phyloP scores from a whole-genome alignment of 2,113 vertebrate genomes.

The Lethenteron reissneri region DNA sequence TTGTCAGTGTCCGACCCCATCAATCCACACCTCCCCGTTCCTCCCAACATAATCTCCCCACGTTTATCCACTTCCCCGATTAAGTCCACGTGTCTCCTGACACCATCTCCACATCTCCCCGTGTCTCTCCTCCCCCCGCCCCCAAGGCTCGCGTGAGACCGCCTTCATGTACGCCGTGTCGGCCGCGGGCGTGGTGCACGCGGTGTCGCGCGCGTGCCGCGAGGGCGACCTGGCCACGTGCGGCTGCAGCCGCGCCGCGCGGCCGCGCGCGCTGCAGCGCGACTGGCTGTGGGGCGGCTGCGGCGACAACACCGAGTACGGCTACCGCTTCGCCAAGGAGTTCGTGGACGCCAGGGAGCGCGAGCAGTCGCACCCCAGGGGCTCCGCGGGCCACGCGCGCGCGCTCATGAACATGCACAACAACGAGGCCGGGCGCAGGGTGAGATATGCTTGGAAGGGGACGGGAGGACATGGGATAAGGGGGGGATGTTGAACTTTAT shows the following conservation, averaged over 20 bases:
- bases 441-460: slow-evolving; percentile 20
- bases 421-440: slow-evolving; percentile 76
- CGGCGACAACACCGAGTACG: slow-evolving; percentile 84
- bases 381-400: slow-evolving; percentile 54
- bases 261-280: slow-evolving; percentile 74
- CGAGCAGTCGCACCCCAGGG: slow-evolving; percentile 65
- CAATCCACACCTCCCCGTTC: too few species aligned
- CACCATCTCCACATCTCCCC: too few species aligned
- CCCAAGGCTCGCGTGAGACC: slow-evolving; percentile 71
- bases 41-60: too few species aligned
- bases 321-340: slow-evolving; percentile 87
- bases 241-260: slow-evolving; percentile 64
- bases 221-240: slow-evolving; percentile 91
- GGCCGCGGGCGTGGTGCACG: slow-evolving; percentile 77
- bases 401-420: slow-evolving; percentile 89
- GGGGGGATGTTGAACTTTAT: too few species aligned
- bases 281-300: slow-evolving; percentile 99
- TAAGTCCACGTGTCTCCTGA: too few species aligned
- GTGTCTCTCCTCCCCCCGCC: background rate
- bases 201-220: slow-evolving; percentile 77
- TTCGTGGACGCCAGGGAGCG: slow-evolving; percentile 85
- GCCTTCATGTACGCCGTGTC: slow-evolving; percentile 89
- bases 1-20: too few species aligned
- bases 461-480: too few species aligned
- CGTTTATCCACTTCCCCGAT: too few species aligned